phyloP scores from a whole-genome alignment of 2,888 invertebrate species.

The Drosophila sordidula region DNA sequence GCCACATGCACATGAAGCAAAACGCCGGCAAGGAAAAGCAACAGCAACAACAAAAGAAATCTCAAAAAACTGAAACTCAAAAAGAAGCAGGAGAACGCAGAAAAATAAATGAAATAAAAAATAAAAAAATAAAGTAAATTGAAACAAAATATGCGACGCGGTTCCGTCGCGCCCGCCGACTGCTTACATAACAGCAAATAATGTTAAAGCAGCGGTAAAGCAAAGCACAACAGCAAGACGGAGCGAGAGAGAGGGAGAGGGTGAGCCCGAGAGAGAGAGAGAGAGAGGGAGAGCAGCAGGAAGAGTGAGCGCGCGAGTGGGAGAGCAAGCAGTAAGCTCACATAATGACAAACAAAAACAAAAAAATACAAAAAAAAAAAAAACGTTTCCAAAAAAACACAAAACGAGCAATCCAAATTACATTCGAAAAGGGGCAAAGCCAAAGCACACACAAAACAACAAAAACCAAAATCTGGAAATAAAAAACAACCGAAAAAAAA shows the following conservation, averaged over 20 bases:
- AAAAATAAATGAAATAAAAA: constrained; percentile 23
- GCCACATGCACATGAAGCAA: constrained; percentile 76
- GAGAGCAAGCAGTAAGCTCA: constrained; percentile 47
- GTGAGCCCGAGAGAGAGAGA: constrained; percentile 6
- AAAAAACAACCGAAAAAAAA: constrained; percentile 29
- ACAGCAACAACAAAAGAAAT: constrained; percentile 31
- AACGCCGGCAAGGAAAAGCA: constrained; percentile 65
- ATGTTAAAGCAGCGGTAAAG: constrained; percentile 77
- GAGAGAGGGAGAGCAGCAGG: constrained; percentile 8
- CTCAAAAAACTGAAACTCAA: constrained; percentile 27
- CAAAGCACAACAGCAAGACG: constrained; percentile 40
- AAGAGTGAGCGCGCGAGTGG: constrained; percentile 10
- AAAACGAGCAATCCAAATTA: constrained; percentile 55
- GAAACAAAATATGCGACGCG: constrained; percentile 72
- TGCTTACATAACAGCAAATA: constrained; percentile 81
- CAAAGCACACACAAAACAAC: constrained; percentile 26
- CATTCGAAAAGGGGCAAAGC: constrained; percentile 56
- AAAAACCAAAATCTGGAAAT: constrained; percentile 30
- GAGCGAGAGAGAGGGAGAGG: constrained; percentile 2
- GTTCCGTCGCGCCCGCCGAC: constrained; percentile 28
- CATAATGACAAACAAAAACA: constrained; percentile 73
- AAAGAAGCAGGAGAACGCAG: constrained; percentile 21
- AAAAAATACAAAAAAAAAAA: constrained; percentile 25
- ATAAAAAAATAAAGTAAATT: constrained; percentile 53
- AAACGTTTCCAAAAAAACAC: constrained; percentile 45